Percentiles rank a stretch among this genome's conserved stretches.
Conservation (phyloP, 2,113 vertebrate species). For the Axis porcinus region DNA sequence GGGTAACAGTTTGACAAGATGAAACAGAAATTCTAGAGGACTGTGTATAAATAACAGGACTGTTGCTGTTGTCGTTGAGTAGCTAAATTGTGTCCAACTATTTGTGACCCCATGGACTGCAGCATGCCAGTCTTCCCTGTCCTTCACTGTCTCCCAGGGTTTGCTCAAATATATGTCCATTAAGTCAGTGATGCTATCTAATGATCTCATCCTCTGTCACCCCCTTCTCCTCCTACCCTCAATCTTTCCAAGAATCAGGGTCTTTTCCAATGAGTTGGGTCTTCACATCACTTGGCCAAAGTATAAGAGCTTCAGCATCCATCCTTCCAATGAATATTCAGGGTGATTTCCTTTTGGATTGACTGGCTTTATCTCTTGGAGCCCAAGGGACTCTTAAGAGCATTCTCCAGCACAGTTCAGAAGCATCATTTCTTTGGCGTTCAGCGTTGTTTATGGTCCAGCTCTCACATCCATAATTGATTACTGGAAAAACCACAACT, state of each 20-base stretch:
- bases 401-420: neutral
- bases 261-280: neutral
- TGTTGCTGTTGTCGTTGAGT: neutral
- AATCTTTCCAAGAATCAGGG: neutral
- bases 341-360: neutral
- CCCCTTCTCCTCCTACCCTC: neutral
- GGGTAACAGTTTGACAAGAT: neutral
- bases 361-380: neutral
- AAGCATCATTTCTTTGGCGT: neutral
- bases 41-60: neutral
- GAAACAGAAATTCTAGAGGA: neutral
- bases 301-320: neutral
- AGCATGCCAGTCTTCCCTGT: neutral
- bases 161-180: neutral
- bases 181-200: neutral
- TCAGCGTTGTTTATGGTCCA: neutral
- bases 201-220: neutral
- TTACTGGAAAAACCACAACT: neutral
- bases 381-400: neutral
- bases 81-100: neutral
- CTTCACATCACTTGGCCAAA: neutral
- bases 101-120: neutral
- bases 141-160: neutral
- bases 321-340: neutral
- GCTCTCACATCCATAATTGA: neutral